Evolutionary conservation across 2,113 vertebrate genomes (phyloP), one percentile per base, ranked within the genome.

Genomic region (Vulpes vulpes): DNA sequence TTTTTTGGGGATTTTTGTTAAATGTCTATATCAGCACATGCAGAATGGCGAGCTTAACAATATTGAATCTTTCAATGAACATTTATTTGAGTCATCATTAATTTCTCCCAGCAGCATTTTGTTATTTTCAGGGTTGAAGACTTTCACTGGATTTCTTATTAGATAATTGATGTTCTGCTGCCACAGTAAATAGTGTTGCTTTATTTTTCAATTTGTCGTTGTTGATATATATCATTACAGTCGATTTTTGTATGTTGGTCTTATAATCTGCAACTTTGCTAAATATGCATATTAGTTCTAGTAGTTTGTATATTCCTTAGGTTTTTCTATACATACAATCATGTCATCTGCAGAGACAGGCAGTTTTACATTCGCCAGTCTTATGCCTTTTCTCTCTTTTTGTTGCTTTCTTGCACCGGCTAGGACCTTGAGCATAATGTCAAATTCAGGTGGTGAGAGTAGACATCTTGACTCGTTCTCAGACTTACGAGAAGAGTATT

Each of bases 131-230:
- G 73, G 25, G 15, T 51, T 79, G 15, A 90, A 78, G 4, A 23
- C n/a, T 65, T 91, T 69, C 60, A 11, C 32, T 60, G 27, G 12
- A n/a, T 86, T 71, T 71, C 23, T 49, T 80, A 20, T 43, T 96
- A 91, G 38, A 79, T 73, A 73, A 73, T 49, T 79, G 57, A 65
- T 95, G 27, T 93, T 89, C 92, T 89, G 22, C 30, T 80, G n/a
- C 71, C 79, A 10, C 32, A 59, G 14, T 79, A 85, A 89, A 59
- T 80, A 94, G 32, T 73, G 65, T 80, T 73, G 14, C 51, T 93
- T 89, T 71, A 69, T 80, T 90, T 94, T 86, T 69, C 59, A 94
- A 20, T 67, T 16, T 65, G 8, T 73, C 71, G 27, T 94, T 97
- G 55, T 51, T 86, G 65, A 16, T 67, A 22, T 59, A n/a, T 65